Evolutionary conservation across 2,113 vertebrate genomes (phyloP), one percentile per base, ranked within the genome.

Genomic region (Eulemur rufifrons): DNA sequence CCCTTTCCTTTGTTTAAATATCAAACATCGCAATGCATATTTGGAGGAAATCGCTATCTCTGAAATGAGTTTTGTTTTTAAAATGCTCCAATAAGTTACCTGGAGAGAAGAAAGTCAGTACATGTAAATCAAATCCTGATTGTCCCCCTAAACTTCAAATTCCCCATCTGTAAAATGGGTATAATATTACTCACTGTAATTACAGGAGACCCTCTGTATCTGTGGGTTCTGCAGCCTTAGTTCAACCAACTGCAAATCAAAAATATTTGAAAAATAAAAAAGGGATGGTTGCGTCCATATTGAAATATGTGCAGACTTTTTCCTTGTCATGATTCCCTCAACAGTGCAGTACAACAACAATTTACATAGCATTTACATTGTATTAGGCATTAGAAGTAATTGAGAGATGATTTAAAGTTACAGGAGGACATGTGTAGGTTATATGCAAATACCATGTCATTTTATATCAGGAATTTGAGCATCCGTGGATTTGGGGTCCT

Each of bases 1-100:
- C 86, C 96, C 89, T 97, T 89, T 96, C 95, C 92, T 98, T 97
- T 94, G 39, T 98, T 98, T 95, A 82, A 89, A 92, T 98, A 97
- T 81, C 97, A 97, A 98, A 92, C 92, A 95, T 87, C 85, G 81
- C 91, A 27, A 84, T 95, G 96, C 91, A 89, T 94, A 76, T 93
- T 97, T 97, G 54, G 3, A 8, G 91, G 89, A 97, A 94, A 87
- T 86, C 78, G 27, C 77, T 83, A 37, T 6, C 5, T 97, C 87
- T 87, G 42, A 88, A 91, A 23, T 63, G 64, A 66, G 64, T 82
- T 95, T 95, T 77, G 15, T 59, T 76, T 91, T 85, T 17, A 27
- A 74, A 92, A 47, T 74, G n/a, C 74, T 80, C 12, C 39, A 47
- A 8, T 54, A 74, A 91, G 39, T 56, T 86, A 94, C 68, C 37